These are phyloP conservation scores for Falco novaeseelandiae DNA, from an alignment of 2,797 vertebrate genomes.

Conservation along the genomic window DNA sequence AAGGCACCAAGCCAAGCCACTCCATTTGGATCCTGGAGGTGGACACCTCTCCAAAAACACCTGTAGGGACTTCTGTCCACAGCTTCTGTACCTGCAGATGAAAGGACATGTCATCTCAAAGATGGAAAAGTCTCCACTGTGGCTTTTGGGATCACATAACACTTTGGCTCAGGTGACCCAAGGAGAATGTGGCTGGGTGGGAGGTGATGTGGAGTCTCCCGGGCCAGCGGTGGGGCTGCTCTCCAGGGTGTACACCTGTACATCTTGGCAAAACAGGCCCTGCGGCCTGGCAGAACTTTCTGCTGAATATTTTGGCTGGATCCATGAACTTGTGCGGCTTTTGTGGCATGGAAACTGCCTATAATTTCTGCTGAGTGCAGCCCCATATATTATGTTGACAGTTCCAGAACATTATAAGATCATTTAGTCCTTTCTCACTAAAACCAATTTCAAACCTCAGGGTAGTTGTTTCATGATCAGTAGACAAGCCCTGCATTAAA, in stretches of 20 bases:
- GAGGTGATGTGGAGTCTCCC: not conserved
- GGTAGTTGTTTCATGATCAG: not conserved
- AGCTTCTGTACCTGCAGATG: not conserved
- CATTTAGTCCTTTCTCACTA: not conserved
- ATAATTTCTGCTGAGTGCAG: slow-evolving; percentile 48
- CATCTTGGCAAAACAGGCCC: slow-evolving; percentile 10
- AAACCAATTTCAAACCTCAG: not conserved
- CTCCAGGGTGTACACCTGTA: slow-evolving; percentile 15
- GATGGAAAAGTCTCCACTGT: not conserved
- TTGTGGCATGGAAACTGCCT: slow-evolving; percentile 56
- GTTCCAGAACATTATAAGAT: slow-evolving; percentile 18
- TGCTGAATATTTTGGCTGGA: slow-evolving; percentile 61
- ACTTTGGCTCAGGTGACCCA: not conserved
- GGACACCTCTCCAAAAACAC: not conserved
- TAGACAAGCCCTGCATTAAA: not conserved
- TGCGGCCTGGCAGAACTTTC: slow-evolving; percentile 34
- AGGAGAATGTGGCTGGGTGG: not conserved
- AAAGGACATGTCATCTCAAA: not conserved
- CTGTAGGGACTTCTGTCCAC: not conserved
- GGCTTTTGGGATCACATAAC: not conserved
- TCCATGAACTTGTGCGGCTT: not conserved
- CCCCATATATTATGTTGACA: slow-evolving; percentile 12
- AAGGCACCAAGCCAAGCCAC: not conserved
- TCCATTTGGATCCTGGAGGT: not conserved
- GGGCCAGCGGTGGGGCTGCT: not conserved